Evolutionary conservation across 2,888 invertebrate species (phyloP).

Genomic region (Pasiphila rectangulata): DNA sequence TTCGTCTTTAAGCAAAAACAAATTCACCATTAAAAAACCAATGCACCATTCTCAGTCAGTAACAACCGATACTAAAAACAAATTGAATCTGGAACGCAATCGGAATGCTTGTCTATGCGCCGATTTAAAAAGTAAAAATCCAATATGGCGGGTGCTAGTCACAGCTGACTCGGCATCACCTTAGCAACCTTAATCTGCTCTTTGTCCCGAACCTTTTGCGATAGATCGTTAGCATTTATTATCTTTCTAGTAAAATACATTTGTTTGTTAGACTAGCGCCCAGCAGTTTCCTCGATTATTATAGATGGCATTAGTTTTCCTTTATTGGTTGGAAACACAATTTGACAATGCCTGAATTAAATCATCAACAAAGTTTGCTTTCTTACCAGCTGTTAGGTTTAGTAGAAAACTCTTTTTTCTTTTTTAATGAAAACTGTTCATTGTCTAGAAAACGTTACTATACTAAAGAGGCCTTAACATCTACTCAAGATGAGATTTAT

Average conservation of each 20-base stretch:
- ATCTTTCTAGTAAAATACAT: slow-evolving; percentile 32
- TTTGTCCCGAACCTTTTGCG: slow-evolving; percentile 49
- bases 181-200: slow-evolving; percentile 57
- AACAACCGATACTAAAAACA: slow-evolving; percentile 44
- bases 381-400: too few relatives aligned
- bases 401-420: too few relatives aligned
- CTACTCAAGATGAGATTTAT: too few relatives aligned
- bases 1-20: too few relatives aligned
- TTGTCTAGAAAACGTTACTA: too few relatives aligned
- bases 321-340: not conserved
- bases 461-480: too few relatives aligned
- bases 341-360: not conserved
- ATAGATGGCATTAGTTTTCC: too few relatives aligned
- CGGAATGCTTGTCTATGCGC: slow-evolving; percentile 52
- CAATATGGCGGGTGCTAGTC: slow-evolving; percentile 59
- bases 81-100: slow-evolving; percentile 46
- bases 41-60: slow-evolving; percentile 26
- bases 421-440: too few relatives aligned
- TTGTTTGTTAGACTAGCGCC: too few relatives aligned
- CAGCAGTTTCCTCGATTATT: too few relatives aligned
- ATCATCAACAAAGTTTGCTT: not conserved
- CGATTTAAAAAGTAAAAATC: slow-evolving; percentile 61
- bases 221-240: slow-evolving; percentile 46
- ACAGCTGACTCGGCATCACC: slow-evolving; percentile 73
- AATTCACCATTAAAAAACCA: slow-evolving; percentile 27